phyloP scores from a whole-genome alignment of 2,888 invertebrate genomes.

The Parnassius glacialis region DNA sequence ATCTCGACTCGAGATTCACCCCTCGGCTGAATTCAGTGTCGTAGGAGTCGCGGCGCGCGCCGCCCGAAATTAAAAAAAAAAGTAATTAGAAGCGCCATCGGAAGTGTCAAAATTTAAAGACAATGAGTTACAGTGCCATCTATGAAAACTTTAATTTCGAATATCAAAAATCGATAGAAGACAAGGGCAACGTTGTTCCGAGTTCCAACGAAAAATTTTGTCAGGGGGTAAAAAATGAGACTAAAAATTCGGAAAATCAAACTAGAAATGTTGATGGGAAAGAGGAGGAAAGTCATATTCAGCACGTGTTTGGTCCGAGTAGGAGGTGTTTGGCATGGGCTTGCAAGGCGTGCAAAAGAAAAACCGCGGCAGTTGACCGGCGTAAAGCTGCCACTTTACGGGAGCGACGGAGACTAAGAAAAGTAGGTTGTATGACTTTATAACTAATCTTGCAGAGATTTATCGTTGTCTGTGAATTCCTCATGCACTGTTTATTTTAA shows the following conservation, averaged over 20 bases:
- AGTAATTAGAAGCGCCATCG: constrained; percentile 33
- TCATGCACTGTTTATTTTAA: constrained; percentile 14
- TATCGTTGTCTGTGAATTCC: constrained; percentile 15
- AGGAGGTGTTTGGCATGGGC: constrained; percentile 96
- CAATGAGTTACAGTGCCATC: constrained; percentile 60
- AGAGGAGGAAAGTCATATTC: constrained; percentile 63
- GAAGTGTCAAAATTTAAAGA: constrained; percentile 30
- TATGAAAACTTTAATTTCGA: constrained; percentile 53
- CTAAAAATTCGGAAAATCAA: constrained; percentile 40
- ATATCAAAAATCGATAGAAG: constrained; percentile 45
- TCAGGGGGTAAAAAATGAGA: constrained; percentile 59
- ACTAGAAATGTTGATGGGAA: constrained; percentile 39
- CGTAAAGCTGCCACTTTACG: constrained; percentile 98
- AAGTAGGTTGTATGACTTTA: constrained; percentile 81
- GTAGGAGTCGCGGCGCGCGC: constrained; percentile 58
- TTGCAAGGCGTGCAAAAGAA: constrained; percentile 98
- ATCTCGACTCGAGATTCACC: constrained; percentile 63
- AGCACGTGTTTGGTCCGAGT: constrained; percentile 78
- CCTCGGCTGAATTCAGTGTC: constrained; percentile 69
- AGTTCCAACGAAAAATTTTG: constrained; percentile 43
- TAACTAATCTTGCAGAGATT: constrained; percentile 20
- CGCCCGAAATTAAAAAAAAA: constrained; percentile 60
- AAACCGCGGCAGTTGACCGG: constrained; percentile 96
- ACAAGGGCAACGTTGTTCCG: constrained; percentile 35
- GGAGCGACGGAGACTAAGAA: constrained; percentile 94